Base-by-base conservation (phyloP, 30 jellyfish, hydroid and myxozoan genomes). In the Turritopsis rubra region DNA sequence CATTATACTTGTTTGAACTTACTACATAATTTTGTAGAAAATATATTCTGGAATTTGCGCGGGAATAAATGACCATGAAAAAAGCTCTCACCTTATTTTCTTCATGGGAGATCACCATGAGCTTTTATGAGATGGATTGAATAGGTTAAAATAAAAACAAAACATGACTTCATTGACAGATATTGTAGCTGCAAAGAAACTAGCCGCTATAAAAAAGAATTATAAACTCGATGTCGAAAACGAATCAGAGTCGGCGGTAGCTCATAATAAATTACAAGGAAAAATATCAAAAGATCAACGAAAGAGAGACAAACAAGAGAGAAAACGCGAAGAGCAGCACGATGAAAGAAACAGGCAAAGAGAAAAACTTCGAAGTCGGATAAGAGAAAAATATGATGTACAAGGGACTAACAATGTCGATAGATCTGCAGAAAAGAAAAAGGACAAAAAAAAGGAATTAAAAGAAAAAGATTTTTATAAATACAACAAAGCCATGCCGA, bases 111-210 rank as follows among this genome's bases (percentile, higher is more conserved):
- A 41, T 13, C 9, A 13, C 13, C 13, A 3, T 41, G 60, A 41
- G 60, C 60, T 3, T 41, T n/a, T 41, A 41, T 3, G 13, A 41
- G 60, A 3, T 41, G 9, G 60, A 13, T 41, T 41, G 60, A 41
- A 41, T 41, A 41, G 60, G 60, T 41, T 41, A 41, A 3, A 3
- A 13, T 41, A 41, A 41, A 41, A 41, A 41, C 60, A 3, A 41
- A 41, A 41, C 21, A 78, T 78, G 85, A 21, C 76, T 20, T 29
- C 85, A 21, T 78, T 78, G 30, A 53, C 85, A 31, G 79, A 78
- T 53, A 78, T 78, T 31, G 52, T 78, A 20, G 85, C 85, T 31
- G 85, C 85, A 1, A 78, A 78, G 79, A 78, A 52, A 29, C 79
- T 78, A 1, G 85, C 85, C 16, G 23, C 76, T 23, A 53, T 78